Base-by-base conservation (phyloP, 2,113 vertebrate genomes). In the Hippoglossus stenolepis region DNA sequence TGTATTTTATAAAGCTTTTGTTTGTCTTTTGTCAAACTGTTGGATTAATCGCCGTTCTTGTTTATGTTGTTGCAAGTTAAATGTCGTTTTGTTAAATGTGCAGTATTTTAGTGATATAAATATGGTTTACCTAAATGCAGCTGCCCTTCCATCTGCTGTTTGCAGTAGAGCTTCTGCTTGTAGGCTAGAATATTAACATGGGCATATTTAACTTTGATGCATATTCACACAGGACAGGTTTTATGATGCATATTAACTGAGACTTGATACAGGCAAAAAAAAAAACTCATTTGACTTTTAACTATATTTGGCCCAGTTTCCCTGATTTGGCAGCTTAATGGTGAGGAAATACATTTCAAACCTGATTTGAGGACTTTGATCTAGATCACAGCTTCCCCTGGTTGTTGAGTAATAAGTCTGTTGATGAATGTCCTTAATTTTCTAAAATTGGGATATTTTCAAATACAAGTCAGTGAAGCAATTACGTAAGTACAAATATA, bases 181-280 rank as follows among this genome's bases (percentile, higher is more conserved):
- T 84, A 78, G 79, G 72, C 79, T 73, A 35, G 75, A 89, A 82
- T 85, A 87, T 85, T 84, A 88, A 74, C 79, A 82, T 38, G 43
- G 72, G 73, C 69, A 64, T 73, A 85, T 90, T 92, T 90, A 86
- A 86, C 82, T 87, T 82, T 91, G 85, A 90, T 88, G 80, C 77
- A 85, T 85, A 82, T 84, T 89, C 84, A 88, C 70, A 67, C 82
- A 73, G 80, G 78, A 73, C 79, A 70, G 72, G 58, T 81, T 91
- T 91, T 81, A 89, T 84, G 83, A 82, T 83, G 70, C 83, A 82
- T 77, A 85, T 73, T 85, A 90, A 82, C 71, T 70, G 23, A 58
- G 73, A 69, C 21, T 80, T 82, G 66, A 70, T 82, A 40, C 58
- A 54, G 59, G 35, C 20, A 65, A 72, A 66, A 80, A 83, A 31